A percentile compares a stretch with the other conserved stretches of the same genome.
Conservation (phyloP, 2,888 invertebrate species). For the Ichneumoninae sp. region DNA sequence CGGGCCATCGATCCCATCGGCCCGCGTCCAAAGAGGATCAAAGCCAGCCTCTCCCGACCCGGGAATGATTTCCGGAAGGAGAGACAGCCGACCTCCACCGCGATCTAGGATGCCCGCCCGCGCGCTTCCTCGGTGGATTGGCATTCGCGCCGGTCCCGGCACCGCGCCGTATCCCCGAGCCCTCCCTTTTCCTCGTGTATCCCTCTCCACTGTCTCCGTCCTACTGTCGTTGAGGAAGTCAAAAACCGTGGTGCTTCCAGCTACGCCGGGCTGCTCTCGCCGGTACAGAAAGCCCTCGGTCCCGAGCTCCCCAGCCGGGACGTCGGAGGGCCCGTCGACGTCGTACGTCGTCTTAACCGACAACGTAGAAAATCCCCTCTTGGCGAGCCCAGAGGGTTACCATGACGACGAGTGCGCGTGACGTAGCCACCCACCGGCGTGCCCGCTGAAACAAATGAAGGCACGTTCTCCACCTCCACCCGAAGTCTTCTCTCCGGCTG, state of each 20-base stretch:
- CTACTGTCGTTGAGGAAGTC: slow-evolving; percentile 58
- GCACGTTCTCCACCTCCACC: slow-evolving; percentile 77
- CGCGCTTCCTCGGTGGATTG: slow-evolving; percentile 52
- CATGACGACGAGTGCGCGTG: slow-evolving; percentile 83
- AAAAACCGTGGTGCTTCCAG: slow-evolving; percentile 63
- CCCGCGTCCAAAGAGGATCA: slow-evolving; percentile 64
- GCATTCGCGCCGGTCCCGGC: slow-evolving; percentile 48
- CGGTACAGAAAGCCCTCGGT: slow-evolving; percentile 51
- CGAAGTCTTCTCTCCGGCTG: slow-evolving; percentile 58
- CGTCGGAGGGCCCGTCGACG: slow-evolving; percentile 68
- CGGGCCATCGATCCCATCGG: slow-evolving; percentile 61
- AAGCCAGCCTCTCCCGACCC: slow-evolving; percentile 61
- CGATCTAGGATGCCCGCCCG: slow-evolving; percentile 52
- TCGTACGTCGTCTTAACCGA: slow-evolving; percentile 79
- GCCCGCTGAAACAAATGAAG: slow-evolving; percentile 85
- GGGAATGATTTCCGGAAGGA: slow-evolving; percentile 60
- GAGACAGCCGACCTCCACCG: slow-evolving; percentile 34
- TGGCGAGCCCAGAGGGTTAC: slow-evolving; percentile 83
- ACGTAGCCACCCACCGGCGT: slow-evolving; percentile 83
- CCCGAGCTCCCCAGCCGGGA: slow-evolving; percentile 55
- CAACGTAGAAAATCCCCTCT: slow-evolving; percentile 83
- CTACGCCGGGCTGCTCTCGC: slow-evolving; percentile 36
- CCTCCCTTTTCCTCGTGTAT: slow-evolving; percentile 20
- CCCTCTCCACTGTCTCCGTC: slow-evolving; percentile 51
- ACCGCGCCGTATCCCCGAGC: slow-evolving; percentile 29